Percentiles rank a stretch among this genome's conserved stretches.
phyloP scores from a whole-genome alignment of 2,113 vertebrate species.

The Campylomormyrus numenius region DNA sequence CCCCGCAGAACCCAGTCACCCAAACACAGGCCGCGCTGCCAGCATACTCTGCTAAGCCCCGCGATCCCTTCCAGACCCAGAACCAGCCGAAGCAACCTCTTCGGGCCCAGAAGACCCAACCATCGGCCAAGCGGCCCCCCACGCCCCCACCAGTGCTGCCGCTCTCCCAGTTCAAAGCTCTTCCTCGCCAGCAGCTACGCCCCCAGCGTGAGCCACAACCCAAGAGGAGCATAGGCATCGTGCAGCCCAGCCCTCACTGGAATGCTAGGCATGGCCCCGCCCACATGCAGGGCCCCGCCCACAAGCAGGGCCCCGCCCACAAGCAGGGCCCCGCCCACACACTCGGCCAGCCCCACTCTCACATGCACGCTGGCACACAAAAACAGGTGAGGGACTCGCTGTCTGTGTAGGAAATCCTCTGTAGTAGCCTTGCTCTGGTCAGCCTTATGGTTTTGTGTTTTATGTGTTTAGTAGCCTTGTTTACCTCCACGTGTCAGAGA shows the following conservation, averaged over 20 bases:
- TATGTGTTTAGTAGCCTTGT: neutral
- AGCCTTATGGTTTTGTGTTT: neutral
- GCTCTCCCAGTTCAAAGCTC: constrained; percentile 45
- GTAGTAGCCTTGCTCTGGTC: neutral
- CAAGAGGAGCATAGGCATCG: constrained; percentile 19
- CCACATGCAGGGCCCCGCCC: neutral
- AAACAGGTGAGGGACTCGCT: constrained; percentile 47
- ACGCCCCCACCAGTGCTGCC: constrained; percentile 51
- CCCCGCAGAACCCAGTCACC: constrained; percentile 11
- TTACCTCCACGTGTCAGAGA: neutral
- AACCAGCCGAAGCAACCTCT: neutral
- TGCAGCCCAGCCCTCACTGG: constrained; percentile 33
- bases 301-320: neutral
- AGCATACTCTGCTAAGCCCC: constrained; percentile 40
- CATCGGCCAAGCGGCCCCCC: constrained; percentile 31
- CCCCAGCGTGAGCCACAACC: constrained; percentile 25
- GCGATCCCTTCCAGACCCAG: constrained; percentile 37
- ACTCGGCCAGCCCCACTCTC: constrained; percentile 20
- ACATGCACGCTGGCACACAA: constrained; percentile 33
- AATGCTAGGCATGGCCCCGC: neutral
- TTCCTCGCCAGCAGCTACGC: constrained; percentile 45
- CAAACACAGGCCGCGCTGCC: constrained; percentile 53
- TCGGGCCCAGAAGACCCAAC: constrained; percentile 21
- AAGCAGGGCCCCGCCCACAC: neutral
- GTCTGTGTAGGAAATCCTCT: constrained; percentile 7